Percentiles rank a stretch among this genome's conserved stretches.
These are phyloP conservation scores for Ailurus styani DNA, from an alignment of 2,113 vertebrate species.

Conservation along the genomic window DNA sequence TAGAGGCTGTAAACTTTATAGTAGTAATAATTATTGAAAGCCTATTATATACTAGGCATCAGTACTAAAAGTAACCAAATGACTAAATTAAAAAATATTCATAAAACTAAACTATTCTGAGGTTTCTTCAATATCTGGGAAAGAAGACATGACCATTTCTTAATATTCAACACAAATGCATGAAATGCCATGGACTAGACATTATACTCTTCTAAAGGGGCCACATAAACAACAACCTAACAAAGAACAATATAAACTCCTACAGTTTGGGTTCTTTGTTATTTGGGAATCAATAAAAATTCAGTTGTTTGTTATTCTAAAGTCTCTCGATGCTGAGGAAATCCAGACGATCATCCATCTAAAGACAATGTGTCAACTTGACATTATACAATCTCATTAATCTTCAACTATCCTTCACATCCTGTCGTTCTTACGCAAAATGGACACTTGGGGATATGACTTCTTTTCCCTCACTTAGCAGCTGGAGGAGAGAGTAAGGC, in stretches of 20 bases:
- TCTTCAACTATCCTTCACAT: constrained; percentile 88
- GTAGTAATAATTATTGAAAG: not conserved
- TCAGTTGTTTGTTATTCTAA: not conserved
- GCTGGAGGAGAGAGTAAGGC: constrained; percentile 37
- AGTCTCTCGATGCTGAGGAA: constrained; percentile 56
- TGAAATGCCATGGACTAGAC: not conserved
- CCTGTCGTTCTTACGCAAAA: constrained; percentile 88
- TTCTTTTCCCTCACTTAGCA: constrained; percentile 71
- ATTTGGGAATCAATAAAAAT: not conserved
- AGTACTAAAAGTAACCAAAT: not conserved
- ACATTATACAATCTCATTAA: constrained; percentile 83
- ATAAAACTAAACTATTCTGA: not conserved
- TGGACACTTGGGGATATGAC: constrained; percentile 65
- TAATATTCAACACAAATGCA: not conserved
- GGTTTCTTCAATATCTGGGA: not conserved
- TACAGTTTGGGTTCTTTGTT: not conserved
- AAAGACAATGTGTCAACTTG: constrained; percentile 80
- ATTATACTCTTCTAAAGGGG: not conserved
- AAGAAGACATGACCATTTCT: not conserved
- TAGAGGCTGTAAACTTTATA: not conserved
- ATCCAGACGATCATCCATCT: constrained; percentile 79
- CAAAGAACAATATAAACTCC: constrained; percentile 37
- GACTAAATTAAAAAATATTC: not conserved
- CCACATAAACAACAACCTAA: not conserved
- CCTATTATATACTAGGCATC: not conserved